Evolutionary conservation across 2,113 vertebrate species (phyloP).

Genomic region (Catharus minimus): DNA sequence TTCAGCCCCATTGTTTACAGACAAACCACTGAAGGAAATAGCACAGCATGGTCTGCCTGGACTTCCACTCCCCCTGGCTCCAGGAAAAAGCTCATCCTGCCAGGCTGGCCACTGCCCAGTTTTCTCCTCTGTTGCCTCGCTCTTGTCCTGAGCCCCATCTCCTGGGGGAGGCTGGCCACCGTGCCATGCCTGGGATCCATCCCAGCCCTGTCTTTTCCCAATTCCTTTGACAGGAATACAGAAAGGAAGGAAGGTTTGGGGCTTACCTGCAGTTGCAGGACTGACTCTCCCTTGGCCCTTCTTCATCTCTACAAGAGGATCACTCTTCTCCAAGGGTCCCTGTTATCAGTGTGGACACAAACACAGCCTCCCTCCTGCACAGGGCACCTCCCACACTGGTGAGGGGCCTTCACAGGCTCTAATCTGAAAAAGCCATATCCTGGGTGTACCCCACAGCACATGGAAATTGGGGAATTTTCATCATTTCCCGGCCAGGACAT

Average conservation of each 20-base stretch:
- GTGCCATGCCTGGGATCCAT: not conserved
- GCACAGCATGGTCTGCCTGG: not conserved
- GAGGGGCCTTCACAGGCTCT: not conserved
- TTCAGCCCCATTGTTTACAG: not conserved
- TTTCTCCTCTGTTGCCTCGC: too few relatives aligned
- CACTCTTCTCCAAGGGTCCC: not conserved
- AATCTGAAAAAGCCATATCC: accelerated
- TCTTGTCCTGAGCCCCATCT: too few relatives aligned
- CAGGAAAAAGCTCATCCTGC: too few relatives aligned
- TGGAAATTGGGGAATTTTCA: not conserved
- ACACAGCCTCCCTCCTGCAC: not conserved
- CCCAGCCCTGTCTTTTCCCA: not conserved
- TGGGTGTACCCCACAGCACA: not conserved
- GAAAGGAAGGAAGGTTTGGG: not conserved
- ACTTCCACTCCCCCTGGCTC: not conserved
- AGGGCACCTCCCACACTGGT: not conserved
- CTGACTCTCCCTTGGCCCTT: not conserved
- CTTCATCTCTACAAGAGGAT: not conserved
- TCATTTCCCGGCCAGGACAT: not conserved
- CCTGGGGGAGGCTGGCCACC: not conserved
- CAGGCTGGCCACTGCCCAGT: too few relatives aligned
- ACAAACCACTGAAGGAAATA: not conserved
- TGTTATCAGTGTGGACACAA: accelerated
- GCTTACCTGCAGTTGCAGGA: not conserved
- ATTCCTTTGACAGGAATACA: not conserved